Evolutionary conservation across 2,888 invertebrate genomes (phyloP).

Genomic region (Anoplius nigerrimus): DNA sequence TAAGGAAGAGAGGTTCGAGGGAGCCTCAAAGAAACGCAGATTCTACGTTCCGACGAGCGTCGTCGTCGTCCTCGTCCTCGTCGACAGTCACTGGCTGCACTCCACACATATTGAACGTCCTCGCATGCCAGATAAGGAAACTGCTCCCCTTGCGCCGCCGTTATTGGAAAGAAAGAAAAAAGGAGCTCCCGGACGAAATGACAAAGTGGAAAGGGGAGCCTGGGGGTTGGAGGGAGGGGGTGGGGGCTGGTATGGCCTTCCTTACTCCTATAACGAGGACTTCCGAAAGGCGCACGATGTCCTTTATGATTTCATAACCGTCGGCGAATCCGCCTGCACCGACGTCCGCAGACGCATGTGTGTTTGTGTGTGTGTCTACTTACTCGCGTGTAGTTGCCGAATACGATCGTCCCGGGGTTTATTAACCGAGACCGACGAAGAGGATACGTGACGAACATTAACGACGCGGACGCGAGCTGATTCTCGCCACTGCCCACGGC

Average conservation of each 20-base stretch:
- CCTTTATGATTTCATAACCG: constrained; percentile 55
- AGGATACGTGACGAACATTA: neutral
- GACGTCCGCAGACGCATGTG: neutral
- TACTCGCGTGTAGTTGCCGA: too few species aligned
- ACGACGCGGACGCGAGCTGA: too few species aligned
- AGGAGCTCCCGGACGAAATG: neutral
- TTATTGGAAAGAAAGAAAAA: constrained; percentile 8
- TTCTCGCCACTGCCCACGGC: too few species aligned
- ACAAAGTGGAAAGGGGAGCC: neutral
- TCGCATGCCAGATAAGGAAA: constrained; percentile 2
- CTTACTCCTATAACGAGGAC: constrained; percentile 12
- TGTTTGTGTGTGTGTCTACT: too few species aligned
- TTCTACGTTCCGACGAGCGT: constrained; percentile 7
- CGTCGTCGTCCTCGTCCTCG: too few species aligned
- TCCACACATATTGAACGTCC: constrained; percentile 13
- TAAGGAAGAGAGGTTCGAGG: constrained; percentile 15
- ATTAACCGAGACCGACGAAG: neutral
- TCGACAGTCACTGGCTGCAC: constrained; percentile 6
- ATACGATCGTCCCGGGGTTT: neutral
- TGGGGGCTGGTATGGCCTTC: neutral
- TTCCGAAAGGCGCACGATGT: constrained; percentile 34
- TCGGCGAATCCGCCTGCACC: neutral
- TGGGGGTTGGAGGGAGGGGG: neutral
- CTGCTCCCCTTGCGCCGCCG: constrained; percentile 2
- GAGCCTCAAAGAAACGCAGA: constrained; percentile 24